Base-by-base conservation (phyloP, 2,888 invertebrate genomes). In the Beris chalybata region DNA sequence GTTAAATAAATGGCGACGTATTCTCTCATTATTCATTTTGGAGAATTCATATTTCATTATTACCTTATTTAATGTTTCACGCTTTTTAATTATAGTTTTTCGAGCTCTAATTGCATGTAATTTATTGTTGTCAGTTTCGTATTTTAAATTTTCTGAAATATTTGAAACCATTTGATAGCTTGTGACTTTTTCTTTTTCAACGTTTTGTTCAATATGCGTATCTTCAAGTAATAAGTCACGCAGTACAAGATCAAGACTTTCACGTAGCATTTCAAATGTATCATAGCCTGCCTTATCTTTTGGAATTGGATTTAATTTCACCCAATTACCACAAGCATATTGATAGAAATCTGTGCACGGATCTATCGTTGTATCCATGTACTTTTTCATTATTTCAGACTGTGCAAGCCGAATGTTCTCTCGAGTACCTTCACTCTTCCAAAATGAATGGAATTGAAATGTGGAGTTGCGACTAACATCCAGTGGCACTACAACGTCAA, bases 241-340 rank as follows among this genome's bases (percentile, higher is more conserved):
- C 52, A 92, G 78, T 1, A 89, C 87, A 0, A 83, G 76, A 75
- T 92, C 90, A 55, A 92, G 80, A 72, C 91, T 91, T 81, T 94
- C 92, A 72, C 93, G 84, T 5, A 95, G 82, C 85, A 92, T 91
- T 82, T 93, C 93, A 77, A 95, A 95, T 0, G 93, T 95, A 73
- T 94, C 94, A 78, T 91, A 95, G 75, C 90, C 89, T 5, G 92
- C 89, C 80, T 93, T 91, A 74, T 95, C 95, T 59, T 91, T 89
- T 3, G 95, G 95, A 74, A 95, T 92, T 0, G 92, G 91, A 79
- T 95, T 92, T 50, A 88, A 83, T 59, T 87, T 85, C 43, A 89
- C 87, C 94, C 94, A 95, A 74, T 92, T 92, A 1, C 94, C 94
- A 76, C 90, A 94, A 0, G 93, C 90, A 74, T 88, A 94, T 74